A percentile compares a stretch with the other conserved stretches of the same genome.
These are phyloP conservation scores for Malurus splendens DNA, from an alignment of 2,797 vertebrate species.

Conservation along the genomic window DNA sequence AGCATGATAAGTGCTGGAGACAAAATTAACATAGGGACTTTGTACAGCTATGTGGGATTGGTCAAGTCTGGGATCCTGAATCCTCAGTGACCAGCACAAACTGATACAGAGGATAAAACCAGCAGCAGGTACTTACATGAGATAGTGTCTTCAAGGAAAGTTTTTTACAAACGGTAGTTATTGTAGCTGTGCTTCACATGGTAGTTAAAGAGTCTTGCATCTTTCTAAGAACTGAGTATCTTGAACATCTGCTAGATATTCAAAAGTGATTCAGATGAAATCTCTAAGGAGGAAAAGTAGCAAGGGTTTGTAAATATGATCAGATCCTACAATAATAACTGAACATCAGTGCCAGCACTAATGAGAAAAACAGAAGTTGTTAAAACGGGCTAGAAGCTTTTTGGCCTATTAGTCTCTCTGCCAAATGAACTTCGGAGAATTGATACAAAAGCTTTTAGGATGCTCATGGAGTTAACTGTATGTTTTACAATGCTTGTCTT, in stretches of 20 bases:
- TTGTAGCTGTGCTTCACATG: neutral
- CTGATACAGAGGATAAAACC: neutral
- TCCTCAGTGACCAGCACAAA: neutral
- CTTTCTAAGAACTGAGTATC: neutral
- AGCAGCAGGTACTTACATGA: neutral
- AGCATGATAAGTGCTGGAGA: neutral
- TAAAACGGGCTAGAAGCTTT: constrained; percentile 27
- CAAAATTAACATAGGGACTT: neutral
- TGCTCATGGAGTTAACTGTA: neutral
- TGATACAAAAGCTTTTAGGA: neutral
- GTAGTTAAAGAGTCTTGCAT: neutral
- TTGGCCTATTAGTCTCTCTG: neutral
- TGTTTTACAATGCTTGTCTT: neutral
- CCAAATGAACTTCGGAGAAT: constrained; percentile 20
- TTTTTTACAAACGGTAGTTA: neutral
- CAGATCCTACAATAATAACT: neutral
- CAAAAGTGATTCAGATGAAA: neutral
- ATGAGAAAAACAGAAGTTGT: constrained; percentile 17
- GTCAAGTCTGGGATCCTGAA: neutral
- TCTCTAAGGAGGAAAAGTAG: neutral
- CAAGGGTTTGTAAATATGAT: neutral
- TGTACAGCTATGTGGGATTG: neutral
- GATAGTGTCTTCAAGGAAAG: neutral
- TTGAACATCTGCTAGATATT: neutral
- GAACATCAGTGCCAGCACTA: constrained; percentile 15